These are phyloP conservation scores for Ptychobarbus kaznakovi DNA, from an alignment of 2,797 vertebrate genomes.

Conservation along the genomic window DNA sequence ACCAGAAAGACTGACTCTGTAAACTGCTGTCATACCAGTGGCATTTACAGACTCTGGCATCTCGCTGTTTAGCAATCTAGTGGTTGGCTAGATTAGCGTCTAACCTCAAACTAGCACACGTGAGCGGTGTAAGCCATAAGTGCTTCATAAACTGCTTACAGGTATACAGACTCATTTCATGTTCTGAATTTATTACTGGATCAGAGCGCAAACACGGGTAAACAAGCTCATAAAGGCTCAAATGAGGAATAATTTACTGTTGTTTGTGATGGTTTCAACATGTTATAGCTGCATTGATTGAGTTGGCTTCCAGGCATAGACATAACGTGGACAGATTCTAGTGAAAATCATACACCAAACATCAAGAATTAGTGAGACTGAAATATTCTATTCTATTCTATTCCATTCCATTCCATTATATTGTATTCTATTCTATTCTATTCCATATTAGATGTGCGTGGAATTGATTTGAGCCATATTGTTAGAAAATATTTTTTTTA, in stretches of 20 bases:
- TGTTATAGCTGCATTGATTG: background rate
- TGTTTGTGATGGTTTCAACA: constrained; percentile 14
- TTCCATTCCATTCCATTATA: too few species aligned
- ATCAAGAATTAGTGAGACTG: too few species aligned
- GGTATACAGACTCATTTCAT: constrained; percentile 39
- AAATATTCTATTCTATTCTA: background rate
- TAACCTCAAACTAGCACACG: constrained; percentile 16
- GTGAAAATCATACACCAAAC: background rate
- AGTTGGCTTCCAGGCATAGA: constrained; percentile 10
- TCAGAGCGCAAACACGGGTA: background rate
- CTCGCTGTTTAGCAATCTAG: constrained; percentile 2
- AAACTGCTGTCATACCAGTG: constrained; percentile 13
- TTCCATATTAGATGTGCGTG: background rate
- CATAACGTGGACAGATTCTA: background rate
- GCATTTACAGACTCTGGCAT: constrained; percentile 4
- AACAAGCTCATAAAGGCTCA: constrained; percentile 34
- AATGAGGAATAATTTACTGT: constrained; percentile 21
- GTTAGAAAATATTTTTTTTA: too few species aligned
- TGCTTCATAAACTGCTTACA: constrained; percentile 32
- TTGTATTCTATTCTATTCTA: too few species aligned
- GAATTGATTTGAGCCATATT: background rate
- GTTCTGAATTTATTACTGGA: constrained; percentile 6
- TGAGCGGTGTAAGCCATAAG: background rate
- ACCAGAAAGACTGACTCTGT: constrained; percentile 9
- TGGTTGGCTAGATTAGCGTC: background rate